phyloP scores from a whole-genome alignment of 1,140 invertebrate genomes.

The Papilio polyxenes region DNA sequence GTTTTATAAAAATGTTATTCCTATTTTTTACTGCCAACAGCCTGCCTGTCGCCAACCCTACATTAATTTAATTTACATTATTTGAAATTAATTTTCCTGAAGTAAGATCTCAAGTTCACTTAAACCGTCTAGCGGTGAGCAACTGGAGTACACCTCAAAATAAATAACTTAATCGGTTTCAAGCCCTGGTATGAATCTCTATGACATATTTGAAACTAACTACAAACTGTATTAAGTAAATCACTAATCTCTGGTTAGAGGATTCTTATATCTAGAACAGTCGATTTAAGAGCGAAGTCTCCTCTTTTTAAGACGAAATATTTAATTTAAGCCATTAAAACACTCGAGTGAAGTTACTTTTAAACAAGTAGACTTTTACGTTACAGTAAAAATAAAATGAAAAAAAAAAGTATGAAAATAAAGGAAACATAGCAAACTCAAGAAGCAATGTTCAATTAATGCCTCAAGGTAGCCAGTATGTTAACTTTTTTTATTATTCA shows the following conservation, averaged over 20 bases:
- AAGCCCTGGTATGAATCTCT: neutral
- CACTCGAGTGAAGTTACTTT: neutral
- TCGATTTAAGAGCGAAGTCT: neutral
- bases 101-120: neutral
- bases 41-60: too few species aligned
- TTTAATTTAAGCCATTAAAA: neutral
- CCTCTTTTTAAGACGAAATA: neutral
- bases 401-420: neutral
- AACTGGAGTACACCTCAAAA: conserved; percentile 1
- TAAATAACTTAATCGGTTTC: conserved; percentile 13
- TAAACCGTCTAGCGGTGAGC: neutral
- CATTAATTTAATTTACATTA: neutral
- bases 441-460: neutral
- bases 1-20: too few species aligned
- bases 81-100: neutral
- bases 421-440: neutral
- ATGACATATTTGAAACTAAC: neutral
- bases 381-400: too few species aligned
- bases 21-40: too few species aligned
- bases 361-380: neutral
- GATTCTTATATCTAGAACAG: neutral
- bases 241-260: neutral
- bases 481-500: neutral
- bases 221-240: neutral
- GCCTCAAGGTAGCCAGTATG: neutral